These are phyloP conservation scores for Lates calcarifer DNA, from an alignment of 2,113 vertebrate genomes.

Conservation along the genomic window DNA sequence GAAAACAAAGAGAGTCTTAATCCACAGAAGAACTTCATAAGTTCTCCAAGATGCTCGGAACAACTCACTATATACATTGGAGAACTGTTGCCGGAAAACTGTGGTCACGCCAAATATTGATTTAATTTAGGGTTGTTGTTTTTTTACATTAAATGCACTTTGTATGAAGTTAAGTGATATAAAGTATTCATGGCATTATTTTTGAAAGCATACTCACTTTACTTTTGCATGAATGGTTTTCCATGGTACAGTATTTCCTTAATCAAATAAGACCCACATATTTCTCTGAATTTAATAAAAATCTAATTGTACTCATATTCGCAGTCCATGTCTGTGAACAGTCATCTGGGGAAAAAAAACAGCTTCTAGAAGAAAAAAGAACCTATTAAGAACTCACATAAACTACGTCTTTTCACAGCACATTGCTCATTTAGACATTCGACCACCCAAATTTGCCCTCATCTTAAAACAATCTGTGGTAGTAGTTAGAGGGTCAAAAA, in stretches of 20 bases:
- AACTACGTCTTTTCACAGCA: not conserved
- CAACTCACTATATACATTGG: not conserved
- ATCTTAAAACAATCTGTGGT: constrained; percentile 26
- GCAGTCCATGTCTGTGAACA: not conserved
- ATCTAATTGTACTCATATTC: not conserved
- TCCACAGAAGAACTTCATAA: not conserved
- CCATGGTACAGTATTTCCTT: not conserved
- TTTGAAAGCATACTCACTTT: not conserved
- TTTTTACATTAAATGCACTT: not conserved
- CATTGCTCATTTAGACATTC: not conserved
- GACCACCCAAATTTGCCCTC: constrained; percentile 29
- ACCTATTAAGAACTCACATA: not conserved
- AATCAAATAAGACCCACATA: not conserved
- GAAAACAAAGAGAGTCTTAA: not conserved
- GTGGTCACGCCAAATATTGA: not conserved
- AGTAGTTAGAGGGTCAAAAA: constrained; percentile 43
- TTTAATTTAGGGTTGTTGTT: not conserved
- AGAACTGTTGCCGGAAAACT: not conserved
- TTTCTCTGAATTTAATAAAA: not conserved
- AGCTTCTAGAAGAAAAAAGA: not conserved
- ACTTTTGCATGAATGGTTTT: not conserved
- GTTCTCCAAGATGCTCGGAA: not conserved
- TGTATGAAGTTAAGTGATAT: not conserved
- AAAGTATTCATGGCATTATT: not conserved
- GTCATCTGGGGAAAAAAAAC: not conserved